phyloP scores from a whole-genome alignment of 2,888 invertebrate genomes.

The Caenorhabditis auriculariae region DNA sequence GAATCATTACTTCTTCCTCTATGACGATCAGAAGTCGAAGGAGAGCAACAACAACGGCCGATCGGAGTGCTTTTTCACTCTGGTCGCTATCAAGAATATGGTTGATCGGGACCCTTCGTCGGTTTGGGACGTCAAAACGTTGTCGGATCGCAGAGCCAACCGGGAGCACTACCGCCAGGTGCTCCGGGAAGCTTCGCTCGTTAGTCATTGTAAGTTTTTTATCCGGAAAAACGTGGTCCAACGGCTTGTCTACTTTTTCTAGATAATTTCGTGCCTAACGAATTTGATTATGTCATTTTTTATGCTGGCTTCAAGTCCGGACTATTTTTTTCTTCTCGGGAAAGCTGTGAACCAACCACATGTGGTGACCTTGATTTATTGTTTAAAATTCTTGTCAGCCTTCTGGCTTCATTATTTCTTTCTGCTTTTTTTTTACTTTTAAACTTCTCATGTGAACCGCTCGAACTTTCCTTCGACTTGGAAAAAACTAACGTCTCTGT shows the following conservation, averaged over 20 bases:
- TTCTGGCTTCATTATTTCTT: too few relatives aligned
- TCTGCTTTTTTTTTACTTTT: too few relatives aligned
- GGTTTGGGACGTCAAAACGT: conserved; percentile 60
- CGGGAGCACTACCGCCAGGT: conserved; percentile 71
- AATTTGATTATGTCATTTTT: background rate
- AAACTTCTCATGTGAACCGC: too few relatives aligned
- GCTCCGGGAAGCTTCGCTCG: conserved; percentile 70
- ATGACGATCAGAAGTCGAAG: conserved; percentile 48
- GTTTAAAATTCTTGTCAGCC: background rate
- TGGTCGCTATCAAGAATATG: conserved; percentile 59
- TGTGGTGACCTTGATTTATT: background rate
- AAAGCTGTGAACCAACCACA: too few relatives aligned
- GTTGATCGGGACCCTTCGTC: conserved; percentile 53
- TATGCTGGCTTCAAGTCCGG: background rate
- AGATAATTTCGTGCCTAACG: background rate
- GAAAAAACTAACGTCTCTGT: too few relatives aligned
- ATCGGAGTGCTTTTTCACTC: conserved; percentile 57
- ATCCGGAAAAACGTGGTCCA: too few relatives aligned
- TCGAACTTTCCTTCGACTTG: too few relatives aligned
- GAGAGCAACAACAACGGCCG: conserved; percentile 45
- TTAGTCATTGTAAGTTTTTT: conserved; percentile 52
- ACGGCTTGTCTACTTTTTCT: background rate
- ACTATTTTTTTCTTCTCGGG: too few relatives aligned
- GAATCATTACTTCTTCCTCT: conserved; percentile 70
- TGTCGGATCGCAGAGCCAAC: conserved; percentile 73